Conservation (phyloP, 2,113 vertebrate species). For the Labeo rohita region DNA sequence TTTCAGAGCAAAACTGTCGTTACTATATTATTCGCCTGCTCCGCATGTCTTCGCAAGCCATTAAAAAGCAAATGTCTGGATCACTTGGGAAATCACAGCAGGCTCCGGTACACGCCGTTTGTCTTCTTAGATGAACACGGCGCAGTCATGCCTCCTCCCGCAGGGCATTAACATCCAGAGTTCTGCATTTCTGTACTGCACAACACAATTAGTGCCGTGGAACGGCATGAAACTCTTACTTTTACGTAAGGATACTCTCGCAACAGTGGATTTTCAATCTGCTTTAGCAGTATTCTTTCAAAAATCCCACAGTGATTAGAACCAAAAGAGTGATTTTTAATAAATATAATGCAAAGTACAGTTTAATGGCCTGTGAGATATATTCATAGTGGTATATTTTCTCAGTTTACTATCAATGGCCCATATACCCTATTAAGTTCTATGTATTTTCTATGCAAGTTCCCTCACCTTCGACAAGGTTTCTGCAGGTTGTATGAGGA, state of each 20-base stretch:
- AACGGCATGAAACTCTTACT: background rate
- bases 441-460: background rate
- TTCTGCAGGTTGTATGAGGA: no score
- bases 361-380: background rate
- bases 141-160: background rate
- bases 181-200: slow-evolving; percentile 28
- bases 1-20: slow-evolving; percentile 1
- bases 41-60: slow-evolving; percentile 38
- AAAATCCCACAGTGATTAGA: background rate
- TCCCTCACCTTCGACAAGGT: no score
- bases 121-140: slow-evolving; percentile 40
- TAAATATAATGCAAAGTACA: background rate
- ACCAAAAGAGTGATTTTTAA: background rate
- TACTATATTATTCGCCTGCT: slow-evolving; percentile 7
- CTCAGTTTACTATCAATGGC: background rate
- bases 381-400: background rate
- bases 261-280: background rate
- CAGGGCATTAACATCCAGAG: slow-evolving; percentile 37
- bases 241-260: background rate
- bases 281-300: background rate
- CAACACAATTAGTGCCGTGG: background rate
- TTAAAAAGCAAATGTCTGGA: slow-evolving; percentile 47
- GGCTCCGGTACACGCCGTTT: slow-evolving; percentile 38
- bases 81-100: slow-evolving; percentile 56
- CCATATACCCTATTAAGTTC: background rate